Conservation (phyloP, 2,888 invertebrate species). For the Volucella inanis region DNA sequence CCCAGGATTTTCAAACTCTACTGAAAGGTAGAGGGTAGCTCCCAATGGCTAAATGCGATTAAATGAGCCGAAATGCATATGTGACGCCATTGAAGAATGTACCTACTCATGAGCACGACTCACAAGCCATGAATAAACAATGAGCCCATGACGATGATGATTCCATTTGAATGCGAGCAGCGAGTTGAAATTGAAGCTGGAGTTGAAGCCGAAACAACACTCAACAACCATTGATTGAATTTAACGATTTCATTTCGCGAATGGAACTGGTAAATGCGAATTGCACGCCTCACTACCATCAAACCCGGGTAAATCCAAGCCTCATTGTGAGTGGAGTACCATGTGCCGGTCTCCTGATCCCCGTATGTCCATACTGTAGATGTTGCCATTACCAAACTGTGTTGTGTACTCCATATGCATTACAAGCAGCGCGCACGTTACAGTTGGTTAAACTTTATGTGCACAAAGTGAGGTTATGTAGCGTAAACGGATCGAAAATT, state of each 20-base stretch:
- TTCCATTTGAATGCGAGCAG: no score
- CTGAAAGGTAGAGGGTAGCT: no score
- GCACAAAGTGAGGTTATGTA: conserved; percentile 47
- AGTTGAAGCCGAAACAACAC: background rate
- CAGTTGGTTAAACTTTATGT: conserved; percentile 55
- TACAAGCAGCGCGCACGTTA: conserved; percentile 15
- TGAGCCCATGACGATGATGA: no score
- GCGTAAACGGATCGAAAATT: conserved; percentile 63
- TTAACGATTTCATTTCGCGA: conserved; percentile 8
- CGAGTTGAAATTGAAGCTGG: no score
- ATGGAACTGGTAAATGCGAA: conserved; percentile 10
- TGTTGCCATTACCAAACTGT: no score
- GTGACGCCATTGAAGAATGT: background rate
- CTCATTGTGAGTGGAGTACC: conserved; percentile 30
- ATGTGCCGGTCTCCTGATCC: background rate
- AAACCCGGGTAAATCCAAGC: conserved; percentile 46
- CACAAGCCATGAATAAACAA: no score
- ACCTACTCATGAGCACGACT: no score
- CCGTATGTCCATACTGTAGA: no score
- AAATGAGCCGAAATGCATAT: background rate
- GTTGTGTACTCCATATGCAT: conserved; percentile 9
- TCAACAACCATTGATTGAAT: conserved; percentile 21
- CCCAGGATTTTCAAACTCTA: background rate
- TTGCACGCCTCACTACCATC: conserved; percentile 35
- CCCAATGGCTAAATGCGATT: background rate